These are phyloP conservation scores for Catagonus wagneri DNA, from an alignment of 2,113 vertebrate species.

Conservation along the genomic window DNA sequence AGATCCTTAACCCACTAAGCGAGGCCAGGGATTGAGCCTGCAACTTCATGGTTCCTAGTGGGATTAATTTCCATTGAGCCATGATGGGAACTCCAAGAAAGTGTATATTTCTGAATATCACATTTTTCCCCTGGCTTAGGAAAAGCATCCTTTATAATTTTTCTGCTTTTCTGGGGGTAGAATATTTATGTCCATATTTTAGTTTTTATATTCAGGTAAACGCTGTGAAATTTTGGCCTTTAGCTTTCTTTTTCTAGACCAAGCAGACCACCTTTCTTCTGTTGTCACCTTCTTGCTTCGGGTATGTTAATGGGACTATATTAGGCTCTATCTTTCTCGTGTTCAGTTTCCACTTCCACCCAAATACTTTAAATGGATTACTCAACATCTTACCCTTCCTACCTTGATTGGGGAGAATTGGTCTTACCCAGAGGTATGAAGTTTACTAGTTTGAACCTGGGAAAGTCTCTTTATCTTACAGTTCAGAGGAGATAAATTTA, in stretches of 20 bases:
- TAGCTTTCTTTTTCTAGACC: neutral
- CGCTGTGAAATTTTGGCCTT: neutral
- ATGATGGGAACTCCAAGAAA: too few species aligned
- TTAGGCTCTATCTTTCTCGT: neutral
- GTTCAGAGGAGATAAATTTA: neutral
- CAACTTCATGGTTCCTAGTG: too few species aligned
- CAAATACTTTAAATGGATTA: neutral
- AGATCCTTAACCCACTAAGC: too few species aligned
- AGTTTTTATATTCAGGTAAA: neutral
- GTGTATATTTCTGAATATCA: neutral
- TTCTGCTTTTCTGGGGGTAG: neutral
- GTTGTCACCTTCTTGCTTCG: neutral
- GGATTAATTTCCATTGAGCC: too few species aligned
- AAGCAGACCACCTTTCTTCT: neutral
- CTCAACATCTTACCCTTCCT: neutral
- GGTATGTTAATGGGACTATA: neutral
- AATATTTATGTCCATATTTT: neutral
- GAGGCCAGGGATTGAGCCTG: too few species aligned
- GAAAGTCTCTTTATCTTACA: neutral
- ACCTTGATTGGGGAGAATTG: neutral
- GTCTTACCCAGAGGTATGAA: neutral
- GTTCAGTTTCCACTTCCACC: neutral
- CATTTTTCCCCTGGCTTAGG: too few species aligned
- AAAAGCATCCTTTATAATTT: neutral
- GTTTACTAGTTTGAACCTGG: neutral